These are phyloP conservation scores for Pipistrellus pipistrellus DNA, from an alignment of 2,797 vertebrate species.

Conservation along the genomic window DNA sequence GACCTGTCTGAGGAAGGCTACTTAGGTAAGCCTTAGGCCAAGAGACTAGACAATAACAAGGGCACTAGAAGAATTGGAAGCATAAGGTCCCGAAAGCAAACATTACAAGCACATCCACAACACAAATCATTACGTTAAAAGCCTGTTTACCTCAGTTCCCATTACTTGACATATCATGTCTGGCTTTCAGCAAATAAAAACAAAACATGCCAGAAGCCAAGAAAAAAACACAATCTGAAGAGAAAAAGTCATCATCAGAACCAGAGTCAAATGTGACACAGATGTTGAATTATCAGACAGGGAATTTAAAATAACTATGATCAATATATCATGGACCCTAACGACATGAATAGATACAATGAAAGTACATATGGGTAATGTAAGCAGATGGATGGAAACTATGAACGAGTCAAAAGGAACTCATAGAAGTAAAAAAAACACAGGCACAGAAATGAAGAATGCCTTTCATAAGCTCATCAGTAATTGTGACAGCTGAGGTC, in stretches of 20 bases:
- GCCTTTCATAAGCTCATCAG: neutral
- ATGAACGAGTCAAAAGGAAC: neutral
- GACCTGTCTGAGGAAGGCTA: neutral
- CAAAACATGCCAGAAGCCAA: neutral
- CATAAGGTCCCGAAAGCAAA: neutral
- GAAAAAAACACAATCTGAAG: neutral
- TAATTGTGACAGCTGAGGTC: neutral
- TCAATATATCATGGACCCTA: neutral
- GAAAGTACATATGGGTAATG: neutral
- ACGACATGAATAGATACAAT: neutral
- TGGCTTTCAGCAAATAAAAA: slow-evolving; percentile 10
- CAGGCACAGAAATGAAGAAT: neutral
- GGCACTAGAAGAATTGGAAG: neutral
- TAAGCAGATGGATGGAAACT: neutral
- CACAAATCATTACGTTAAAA: neutral
- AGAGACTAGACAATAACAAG: neutral
- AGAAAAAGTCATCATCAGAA: slow-evolving; percentile 1
- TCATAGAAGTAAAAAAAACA: neutral
- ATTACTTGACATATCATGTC: neutral
- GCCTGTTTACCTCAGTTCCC: neutral
- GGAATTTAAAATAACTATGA: neutral
- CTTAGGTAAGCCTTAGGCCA: neutral
- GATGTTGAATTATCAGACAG: neutral
- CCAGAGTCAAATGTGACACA: neutral
- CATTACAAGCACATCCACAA: neutral